These are phyloP conservation scores for Acrossocheilus fasciatus DNA, from an alignment of 2,797 vertebrate genomes.

Conservation along the genomic window DNA sequence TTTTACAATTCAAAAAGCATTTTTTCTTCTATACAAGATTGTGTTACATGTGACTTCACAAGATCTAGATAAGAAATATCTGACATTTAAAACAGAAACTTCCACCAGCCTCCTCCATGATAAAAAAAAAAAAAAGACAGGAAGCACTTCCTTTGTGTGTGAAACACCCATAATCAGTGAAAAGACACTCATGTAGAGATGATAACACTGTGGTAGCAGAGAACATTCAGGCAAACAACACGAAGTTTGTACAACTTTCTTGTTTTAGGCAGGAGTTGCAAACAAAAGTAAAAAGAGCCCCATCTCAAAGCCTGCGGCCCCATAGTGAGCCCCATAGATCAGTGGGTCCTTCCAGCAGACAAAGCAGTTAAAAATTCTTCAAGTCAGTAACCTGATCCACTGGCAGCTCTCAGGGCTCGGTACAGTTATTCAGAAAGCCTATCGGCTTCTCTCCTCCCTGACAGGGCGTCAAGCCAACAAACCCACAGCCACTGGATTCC, in stretches of 20 bases:
- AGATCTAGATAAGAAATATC: neutral
- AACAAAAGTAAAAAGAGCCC: neutral
- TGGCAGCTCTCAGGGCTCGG: conserved; percentile 54
- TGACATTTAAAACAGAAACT: neutral
- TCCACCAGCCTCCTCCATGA: neutral
- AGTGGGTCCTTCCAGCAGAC: conserved; percentile 7
- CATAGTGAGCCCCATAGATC: neutral
- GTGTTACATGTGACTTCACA: neutral
- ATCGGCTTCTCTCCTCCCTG: conserved; percentile 1
- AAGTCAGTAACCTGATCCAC: conserved; percentile 70
- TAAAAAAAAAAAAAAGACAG: neutral
- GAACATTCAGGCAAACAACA: neutral
- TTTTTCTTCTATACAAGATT: no score
- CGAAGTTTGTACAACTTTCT: neutral
- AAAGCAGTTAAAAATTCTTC: conserved; percentile 49
- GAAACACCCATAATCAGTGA: neutral
- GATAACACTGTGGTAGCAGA: neutral
- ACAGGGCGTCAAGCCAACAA: conserved; percentile 36
- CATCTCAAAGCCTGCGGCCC: neutral
- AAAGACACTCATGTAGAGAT: neutral
- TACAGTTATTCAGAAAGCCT: conserved; percentile 43
- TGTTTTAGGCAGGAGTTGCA: neutral
- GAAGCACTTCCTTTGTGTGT: neutral
- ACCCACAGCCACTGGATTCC: conserved; percentile 53
- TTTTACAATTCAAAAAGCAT: neutral